Evolutionary conservation across 2,888 invertebrate species (phyloP), one percentile per base, ranked within the genome.

Genomic region (Pyrocoelia pectoralis): DNA sequence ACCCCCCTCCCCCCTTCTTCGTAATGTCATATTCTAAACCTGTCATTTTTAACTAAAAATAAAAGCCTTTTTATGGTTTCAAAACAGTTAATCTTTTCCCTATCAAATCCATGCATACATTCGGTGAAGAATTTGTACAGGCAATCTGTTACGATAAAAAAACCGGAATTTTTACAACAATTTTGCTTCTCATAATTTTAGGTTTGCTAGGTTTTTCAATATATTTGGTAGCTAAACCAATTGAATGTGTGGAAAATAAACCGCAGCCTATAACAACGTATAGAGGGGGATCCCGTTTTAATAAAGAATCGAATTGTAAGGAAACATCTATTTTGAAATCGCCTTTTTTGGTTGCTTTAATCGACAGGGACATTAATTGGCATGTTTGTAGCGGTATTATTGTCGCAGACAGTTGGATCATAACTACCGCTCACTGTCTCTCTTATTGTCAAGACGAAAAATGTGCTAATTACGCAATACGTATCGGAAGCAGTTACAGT

Each of bases 361-460:
- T 54, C 15, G 54, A 54, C 12, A 38, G 24, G 14, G 38, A 18
- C 6, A 29, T 13, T 12, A n/a, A 48, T 8, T 9, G 13, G 4
- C 54, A 60, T 28, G 46, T 60, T n/a, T 60, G 60, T 14, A 54
- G 24, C 19, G 60, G 54, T 1, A 38, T 24, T 13, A 15, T 49
- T 28, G 8, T 60, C 4, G 46, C 60, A 18, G 6, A 48, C 12
- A 6, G 18, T 6, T 54, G 53, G 53, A 18, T 60, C 2, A 18
- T 60, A 46, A 60, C 54, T n/a, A 53, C 48, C 6, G 60, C 60
- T n/a, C 54, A 54, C 46, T 60, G 60, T 15, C 13, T 53, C 8
- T 5, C 14, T 1, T 48, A 13, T 1, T 60, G 60, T 28, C 0
- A 29, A 2, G 24, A 9, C 1, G 6, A 19, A 2, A 14, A 13